A percentile compares a stretch with the other conserved stretches of the same genome.
These are phyloP conservation scores for Entomobrya proxima DNA, from an alignment of 2,888 invertebrate genomes.

Conservation along the genomic window DNA sequence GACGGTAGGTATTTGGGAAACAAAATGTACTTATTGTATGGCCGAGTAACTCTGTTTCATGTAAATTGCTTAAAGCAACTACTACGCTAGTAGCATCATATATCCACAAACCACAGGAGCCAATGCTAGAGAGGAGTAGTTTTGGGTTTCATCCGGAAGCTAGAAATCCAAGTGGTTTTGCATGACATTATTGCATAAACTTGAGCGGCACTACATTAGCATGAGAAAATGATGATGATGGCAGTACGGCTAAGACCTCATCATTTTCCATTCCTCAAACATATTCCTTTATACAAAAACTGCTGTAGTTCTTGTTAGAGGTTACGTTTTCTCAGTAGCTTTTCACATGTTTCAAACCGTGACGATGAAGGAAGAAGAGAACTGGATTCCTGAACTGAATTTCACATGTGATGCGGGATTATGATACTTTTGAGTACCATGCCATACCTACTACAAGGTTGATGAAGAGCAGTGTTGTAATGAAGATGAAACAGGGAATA, in stretches of 20 bases:
- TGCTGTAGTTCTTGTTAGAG: not conserved
- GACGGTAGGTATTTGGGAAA: not conserved
- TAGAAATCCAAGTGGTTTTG: constrained; percentile 32
- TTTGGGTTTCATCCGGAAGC: constrained; percentile 25
- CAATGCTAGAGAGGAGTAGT: not conserved
- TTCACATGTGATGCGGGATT: constrained; percentile 33
- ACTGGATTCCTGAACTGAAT: constrained; percentile 15
- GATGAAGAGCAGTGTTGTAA: too few relatives aligned
- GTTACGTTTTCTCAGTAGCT: not conserved
- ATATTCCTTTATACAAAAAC: too few relatives aligned
- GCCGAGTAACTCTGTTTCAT: not conserved
- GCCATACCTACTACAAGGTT: not conserved
- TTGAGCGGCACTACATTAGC: not conserved
- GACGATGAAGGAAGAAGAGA: not conserved
- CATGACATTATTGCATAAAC: constrained; percentile 44
- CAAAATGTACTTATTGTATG: not conserved
- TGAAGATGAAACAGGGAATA: too few relatives aligned
- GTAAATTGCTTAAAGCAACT: not conserved
- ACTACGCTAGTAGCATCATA: not conserved
- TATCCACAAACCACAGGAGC: not conserved
- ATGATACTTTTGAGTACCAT: not conserved
- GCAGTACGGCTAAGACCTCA: not conserved
- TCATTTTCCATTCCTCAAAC: too few relatives aligned
- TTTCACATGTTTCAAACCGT: constrained; percentile 25
- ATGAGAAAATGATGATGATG: constrained; percentile 7